These are phyloP conservation scores for Eupeodes corollae DNA, from an alignment of 1,140 invertebrate species.

Conservation along the genomic window DNA sequence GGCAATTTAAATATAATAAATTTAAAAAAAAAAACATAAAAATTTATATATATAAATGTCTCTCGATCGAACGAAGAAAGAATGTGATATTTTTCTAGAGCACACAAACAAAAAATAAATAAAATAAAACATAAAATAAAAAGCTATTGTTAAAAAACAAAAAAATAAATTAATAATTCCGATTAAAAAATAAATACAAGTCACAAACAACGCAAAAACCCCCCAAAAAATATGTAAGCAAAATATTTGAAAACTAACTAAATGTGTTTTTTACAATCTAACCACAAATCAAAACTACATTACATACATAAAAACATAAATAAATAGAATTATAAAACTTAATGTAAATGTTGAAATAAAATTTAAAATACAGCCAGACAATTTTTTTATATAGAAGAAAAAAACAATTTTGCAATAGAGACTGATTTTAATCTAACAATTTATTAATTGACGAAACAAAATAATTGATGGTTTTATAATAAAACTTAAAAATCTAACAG, in stretches of 20 bases:
- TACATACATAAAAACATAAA: not conserved
- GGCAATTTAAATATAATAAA: slow-evolving; percentile 18
- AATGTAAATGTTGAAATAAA: slow-evolving; percentile 5
- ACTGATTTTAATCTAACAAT: slow-evolving; percentile 32
- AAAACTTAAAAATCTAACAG: slow-evolving; percentile 4
- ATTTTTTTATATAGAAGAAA: slow-evolving; percentile 19
- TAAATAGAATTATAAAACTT: slow-evolving; percentile 1
- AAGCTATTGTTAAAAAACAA: slow-evolving; percentile 11
- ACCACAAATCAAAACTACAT: not conserved
- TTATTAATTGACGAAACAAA: slow-evolving; percentile 10
- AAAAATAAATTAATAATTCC: slow-evolving; percentile 4
- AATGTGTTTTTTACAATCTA: not conserved
- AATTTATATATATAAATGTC: slow-evolving; percentile 22
- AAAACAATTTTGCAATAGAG: slow-evolving; percentile 29
- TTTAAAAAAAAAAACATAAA: slow-evolving; percentile 13
- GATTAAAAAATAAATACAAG: slow-evolving; percentile 4
- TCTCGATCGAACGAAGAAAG: slow-evolving; percentile 39
- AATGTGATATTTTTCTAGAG: slow-evolving; percentile 39
- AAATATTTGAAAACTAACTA: slow-evolving; percentile 1
- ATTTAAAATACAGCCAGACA: slow-evolving; percentile 14
- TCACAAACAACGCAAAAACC: not conserved
- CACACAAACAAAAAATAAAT: slow-evolving; percentile 22
- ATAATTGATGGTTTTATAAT: not conserved
- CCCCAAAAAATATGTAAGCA: not conserved
- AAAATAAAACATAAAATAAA: slow-evolving; percentile 13